Evolutionary conservation across 2,113 vertebrate species (phyloP).

Genomic region (Isichthys henryi): DNA sequence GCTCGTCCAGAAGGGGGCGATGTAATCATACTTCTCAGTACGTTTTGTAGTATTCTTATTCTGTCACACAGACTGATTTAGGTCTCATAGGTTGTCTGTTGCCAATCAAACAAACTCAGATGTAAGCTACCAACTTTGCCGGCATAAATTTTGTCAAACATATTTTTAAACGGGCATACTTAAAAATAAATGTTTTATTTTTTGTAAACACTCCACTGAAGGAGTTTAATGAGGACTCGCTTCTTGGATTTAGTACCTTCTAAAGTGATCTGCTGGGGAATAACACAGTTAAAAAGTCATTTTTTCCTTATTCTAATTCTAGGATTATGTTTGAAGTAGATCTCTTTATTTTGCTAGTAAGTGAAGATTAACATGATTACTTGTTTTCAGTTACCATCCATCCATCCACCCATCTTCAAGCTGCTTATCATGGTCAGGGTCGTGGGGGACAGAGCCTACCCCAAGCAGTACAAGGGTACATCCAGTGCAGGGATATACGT

Average conservation of each 20-base stretch:
- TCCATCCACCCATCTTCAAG: background rate
- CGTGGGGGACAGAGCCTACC: background rate
- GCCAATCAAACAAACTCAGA: background rate
- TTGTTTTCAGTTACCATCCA: background rate
- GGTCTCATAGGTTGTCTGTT: conserved; percentile 10
- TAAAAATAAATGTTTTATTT: background rate
- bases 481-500: background rate
- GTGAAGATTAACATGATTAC: background rate
- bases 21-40: conserved; percentile 22
- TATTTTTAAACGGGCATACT: background rate
- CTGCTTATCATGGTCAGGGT: background rate
- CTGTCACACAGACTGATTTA: conserved; percentile 18
- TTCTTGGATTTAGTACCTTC: background rate
- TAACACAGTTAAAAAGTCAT: background rate
- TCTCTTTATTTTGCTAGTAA: background rate
- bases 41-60: background rate
- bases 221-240: background rate
- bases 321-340: background rate
- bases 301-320: background rate
- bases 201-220: background rate
- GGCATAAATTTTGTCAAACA: background rate
- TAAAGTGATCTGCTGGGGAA: background rate
- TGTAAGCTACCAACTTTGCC: background rate
- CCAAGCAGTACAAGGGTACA: background rate
- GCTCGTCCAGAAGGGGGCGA: conserved; percentile 41